phyloP scores from a whole-genome alignment of 2,888 invertebrate genomes.

The Panopea generosa region DNA sequence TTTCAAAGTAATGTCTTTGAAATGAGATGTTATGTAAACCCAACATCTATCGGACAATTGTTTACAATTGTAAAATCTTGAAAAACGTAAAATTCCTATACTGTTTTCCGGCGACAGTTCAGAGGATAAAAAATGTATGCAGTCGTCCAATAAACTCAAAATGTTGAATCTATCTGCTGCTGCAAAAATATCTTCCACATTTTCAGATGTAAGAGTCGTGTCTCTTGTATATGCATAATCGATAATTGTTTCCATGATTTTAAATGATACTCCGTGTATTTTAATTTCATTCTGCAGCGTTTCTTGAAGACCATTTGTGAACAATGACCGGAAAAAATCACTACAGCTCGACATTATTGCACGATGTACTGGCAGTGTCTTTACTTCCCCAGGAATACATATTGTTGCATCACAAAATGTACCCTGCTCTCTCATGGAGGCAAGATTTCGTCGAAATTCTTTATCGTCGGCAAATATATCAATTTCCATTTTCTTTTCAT shows the following conservation, averaged over 20 bases:
- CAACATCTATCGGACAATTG: conserved; percentile 90
- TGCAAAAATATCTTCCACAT: conserved; percentile 90
- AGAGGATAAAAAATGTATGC: conserved; percentile 90
- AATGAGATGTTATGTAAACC: conserved; percentile 88
- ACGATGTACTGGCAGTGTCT: conserved; percentile 91
- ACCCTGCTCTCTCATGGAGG: conserved; percentile 86
- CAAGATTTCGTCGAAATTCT: conserved; percentile 49
- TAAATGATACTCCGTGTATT: conserved; percentile 69
- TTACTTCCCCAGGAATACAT: conserved; percentile 91
- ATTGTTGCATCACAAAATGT: conserved; percentile 89
- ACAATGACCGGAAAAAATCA: conserved; percentile 94
- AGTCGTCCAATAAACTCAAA: conserved; percentile 92
- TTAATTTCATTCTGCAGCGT: conserved; percentile 62
- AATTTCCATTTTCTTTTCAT: too few relatives aligned
- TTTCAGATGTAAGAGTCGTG: conserved; percentile 89
- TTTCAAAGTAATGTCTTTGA: conserved; percentile 67
- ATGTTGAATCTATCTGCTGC: conserved; percentile 91
- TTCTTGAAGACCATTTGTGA: conserved; percentile 91
- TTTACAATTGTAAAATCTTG: conserved; percentile 91
- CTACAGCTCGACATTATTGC: conserved; percentile 89
- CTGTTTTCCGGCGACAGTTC: conserved; percentile 92
- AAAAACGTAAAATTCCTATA: conserved; percentile 93
- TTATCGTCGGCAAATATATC: too few relatives aligned
- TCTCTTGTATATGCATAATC: conserved; percentile 91
- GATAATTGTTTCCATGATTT: conserved; percentile 69